These are phyloP conservation scores for Penaeus monodon DNA, from an alignment of 2,888 invertebrate species.

Conservation along the genomic window DNA sequence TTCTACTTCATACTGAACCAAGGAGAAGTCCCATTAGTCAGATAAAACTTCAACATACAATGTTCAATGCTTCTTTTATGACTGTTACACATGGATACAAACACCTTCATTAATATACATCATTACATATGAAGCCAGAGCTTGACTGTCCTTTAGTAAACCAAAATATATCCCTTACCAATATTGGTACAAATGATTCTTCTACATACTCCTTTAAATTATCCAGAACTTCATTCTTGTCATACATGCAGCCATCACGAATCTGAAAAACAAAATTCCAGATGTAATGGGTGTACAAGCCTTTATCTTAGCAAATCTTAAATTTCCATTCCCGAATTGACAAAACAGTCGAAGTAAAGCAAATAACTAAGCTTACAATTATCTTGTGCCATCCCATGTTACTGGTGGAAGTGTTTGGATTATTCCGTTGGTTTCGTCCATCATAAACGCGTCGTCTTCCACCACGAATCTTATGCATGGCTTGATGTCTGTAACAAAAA, in stretches of 20 bases:
- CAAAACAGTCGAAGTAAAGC: background rate
- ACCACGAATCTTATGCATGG: slow-evolving; percentile 9
- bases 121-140: background rate
- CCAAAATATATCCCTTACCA: slow-evolving; percentile 21
- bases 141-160: background rate
- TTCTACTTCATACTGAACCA: slow-evolving; percentile 45
- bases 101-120: background rate
- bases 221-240: slow-evolving; percentile 40
- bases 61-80: background rate
- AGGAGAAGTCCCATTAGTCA: background rate
- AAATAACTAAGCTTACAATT: background rate
- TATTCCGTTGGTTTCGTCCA: background rate
- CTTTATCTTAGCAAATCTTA: too few relatives aligned
- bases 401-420: background rate
- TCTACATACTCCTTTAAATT: slow-evolving; percentile 23
- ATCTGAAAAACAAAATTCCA: slow-evolving; percentile 18
- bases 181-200: slow-evolving; percentile 40
- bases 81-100: background rate
- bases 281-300: background rate
- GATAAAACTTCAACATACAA: background rate
- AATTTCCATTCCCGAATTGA: too few relatives aligned
- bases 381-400: slow-evolving; percentile 21
- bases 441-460: background rate
- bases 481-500: background rate
- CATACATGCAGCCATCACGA: slow-evolving; percentile 16